These are phyloP conservation scores for Penaeus japonicus DNA, from an alignment of 1,140 invertebrate genomes.

Conservation along the genomic window DNA sequence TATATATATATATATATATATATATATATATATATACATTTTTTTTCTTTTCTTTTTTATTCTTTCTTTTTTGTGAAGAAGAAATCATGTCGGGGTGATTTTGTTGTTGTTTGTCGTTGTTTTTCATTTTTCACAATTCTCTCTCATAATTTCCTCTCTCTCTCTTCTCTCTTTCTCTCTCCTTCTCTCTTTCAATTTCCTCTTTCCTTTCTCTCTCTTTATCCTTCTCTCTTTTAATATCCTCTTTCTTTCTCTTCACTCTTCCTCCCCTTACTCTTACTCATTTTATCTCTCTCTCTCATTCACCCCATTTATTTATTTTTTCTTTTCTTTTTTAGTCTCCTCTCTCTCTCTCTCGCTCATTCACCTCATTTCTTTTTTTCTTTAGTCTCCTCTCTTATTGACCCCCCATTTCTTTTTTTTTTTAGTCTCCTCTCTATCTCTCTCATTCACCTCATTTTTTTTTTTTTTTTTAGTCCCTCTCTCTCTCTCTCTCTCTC, in stretches of 20 bases:
- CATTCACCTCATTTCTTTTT: too few relatives aligned
- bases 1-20: too few relatives aligned
- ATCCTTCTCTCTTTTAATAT: background rate
- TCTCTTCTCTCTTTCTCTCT: conserved; percentile 4
- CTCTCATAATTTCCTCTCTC: background rate
- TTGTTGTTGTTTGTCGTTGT: too few relatives aligned
- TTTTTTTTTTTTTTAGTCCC: background rate
- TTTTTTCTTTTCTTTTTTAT: too few relatives aligned
- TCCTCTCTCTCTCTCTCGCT: background rate
- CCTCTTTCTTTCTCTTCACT: background rate
- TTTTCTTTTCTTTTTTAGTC: background rate
- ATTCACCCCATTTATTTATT: background rate
- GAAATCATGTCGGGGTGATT: too few relatives aligned
- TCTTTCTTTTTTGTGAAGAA: too few relatives aligned
- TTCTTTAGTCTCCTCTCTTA: too few relatives aligned
- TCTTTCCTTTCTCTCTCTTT: too few relatives aligned
- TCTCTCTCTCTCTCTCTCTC: background rate
- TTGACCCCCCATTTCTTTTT: background rate
- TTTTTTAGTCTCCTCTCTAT: background rate
- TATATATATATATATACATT: too few relatives aligned
- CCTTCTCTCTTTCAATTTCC: too few relatives aligned
- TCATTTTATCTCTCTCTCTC: background rate
- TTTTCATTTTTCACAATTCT: too few relatives aligned
- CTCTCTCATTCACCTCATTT: background rate
- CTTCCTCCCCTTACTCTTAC: background rate